Conservation (phyloP, 2,113 vertebrate genomes). For the Microtus montanus region DNA sequence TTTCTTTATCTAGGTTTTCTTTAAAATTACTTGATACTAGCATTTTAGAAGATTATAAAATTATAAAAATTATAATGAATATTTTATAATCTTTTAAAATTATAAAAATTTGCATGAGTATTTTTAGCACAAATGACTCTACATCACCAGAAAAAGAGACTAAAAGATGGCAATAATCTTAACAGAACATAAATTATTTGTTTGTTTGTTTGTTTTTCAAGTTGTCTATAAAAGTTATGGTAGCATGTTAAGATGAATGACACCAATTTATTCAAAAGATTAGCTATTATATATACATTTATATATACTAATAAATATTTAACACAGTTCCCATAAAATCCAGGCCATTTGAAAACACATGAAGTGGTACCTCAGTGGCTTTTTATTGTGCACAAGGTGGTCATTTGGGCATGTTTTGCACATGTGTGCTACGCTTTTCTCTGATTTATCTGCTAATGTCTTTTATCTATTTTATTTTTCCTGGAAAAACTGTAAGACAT, state of each 20-base stretch:
- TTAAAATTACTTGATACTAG: too few species aligned
- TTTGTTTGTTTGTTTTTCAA: neutral
- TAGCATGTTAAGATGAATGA: neutral
- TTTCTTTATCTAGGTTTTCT: neutral
- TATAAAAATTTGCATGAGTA: neutral
- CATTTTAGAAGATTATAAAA: too few species aligned
- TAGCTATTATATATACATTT: neutral
- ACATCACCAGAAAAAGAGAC: neutral
- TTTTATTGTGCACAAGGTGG: neutral
- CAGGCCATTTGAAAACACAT: neutral
- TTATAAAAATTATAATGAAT: too few species aligned
- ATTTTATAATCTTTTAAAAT: too few species aligned
- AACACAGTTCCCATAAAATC: neutral
- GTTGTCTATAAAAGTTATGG: neutral
- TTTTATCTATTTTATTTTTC: slow-evolving; percentile 29
- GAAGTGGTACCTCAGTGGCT: neutral
- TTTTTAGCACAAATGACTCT: neutral
- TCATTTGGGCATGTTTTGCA: neutral
- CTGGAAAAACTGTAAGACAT: neutral
- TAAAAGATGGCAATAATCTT: neutral
- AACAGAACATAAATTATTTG: neutral
- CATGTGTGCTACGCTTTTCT: neutral
- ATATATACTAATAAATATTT: neutral
- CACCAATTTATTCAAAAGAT: neutral
- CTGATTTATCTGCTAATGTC: neutral